Evolutionary conservation across 2,888 invertebrate genomes (phyloP).

Genomic region (Prosopocoilus inquinatus): DNA sequence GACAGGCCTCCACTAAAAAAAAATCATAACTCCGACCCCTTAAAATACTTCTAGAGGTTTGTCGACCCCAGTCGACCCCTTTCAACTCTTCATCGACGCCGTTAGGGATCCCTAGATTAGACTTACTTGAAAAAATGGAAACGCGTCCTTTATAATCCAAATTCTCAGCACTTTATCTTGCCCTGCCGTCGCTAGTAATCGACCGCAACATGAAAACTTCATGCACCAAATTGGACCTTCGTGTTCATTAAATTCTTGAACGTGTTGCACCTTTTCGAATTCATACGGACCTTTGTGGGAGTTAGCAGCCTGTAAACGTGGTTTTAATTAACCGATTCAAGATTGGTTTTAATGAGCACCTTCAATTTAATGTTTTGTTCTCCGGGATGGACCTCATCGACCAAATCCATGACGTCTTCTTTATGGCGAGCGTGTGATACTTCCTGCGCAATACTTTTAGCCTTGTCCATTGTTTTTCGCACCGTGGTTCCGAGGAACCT

Average conservation of each 20-base stretch:
- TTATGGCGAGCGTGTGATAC: conserved; percentile 85
- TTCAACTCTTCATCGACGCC: too few relatives aligned
- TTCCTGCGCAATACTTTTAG: conserved; percentile 85
- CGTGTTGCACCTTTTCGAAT: conserved; percentile 86
- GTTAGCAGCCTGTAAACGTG: conserved; percentile 67
- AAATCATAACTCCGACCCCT: background rate
- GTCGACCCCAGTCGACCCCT: too few relatives aligned
- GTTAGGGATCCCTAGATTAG: background rate
- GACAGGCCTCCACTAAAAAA: background rate
- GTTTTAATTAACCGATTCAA: conserved; percentile 9
- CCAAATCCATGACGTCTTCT: conserved; percentile 81
- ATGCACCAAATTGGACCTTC: conserved; percentile 97
- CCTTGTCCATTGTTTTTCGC: conserved; percentile 87
- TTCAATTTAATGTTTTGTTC: conserved; percentile 86
- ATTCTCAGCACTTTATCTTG: conserved; percentile 92
- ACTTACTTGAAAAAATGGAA: conserved; percentile 79
- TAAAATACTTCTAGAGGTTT: too few relatives aligned
- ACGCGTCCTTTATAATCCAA: conserved; percentile 92
- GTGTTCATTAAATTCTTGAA: conserved; percentile 73
- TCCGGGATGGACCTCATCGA: conserved; percentile 74
- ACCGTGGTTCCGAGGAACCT: conserved; percentile 85
- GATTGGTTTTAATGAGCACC: conserved; percentile 26
- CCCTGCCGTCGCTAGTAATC: conserved; percentile 93
- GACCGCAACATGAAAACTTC: conserved; percentile 95
- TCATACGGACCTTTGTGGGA: conserved; percentile 97